Conservation (phyloP, 1,140 invertebrate genomes). For the Diachasma alloeum region DNA sequence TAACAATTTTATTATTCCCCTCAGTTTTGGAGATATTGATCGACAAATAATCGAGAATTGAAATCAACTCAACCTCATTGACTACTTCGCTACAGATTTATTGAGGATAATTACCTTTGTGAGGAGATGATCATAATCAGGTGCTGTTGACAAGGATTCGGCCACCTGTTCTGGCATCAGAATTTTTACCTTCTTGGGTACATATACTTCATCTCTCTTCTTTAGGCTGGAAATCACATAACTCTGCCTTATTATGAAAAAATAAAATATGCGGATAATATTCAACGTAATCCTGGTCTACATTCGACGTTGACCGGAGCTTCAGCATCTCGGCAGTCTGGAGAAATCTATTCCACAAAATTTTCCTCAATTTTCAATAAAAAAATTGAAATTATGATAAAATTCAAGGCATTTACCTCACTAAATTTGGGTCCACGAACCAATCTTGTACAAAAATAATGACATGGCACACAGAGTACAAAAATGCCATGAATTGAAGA, state of each 20-base stretch:
- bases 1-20: too few relatives aligned
- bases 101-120: too few relatives aligned
- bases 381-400: neutral
- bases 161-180: too few relatives aligned
- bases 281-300: conserved; percentile 73
- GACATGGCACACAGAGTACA: conserved; percentile 90
- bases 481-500: conserved; percentile 81
- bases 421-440: conserved; percentile 80
- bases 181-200: conserved; percentile 70
- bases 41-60: too few relatives aligned
- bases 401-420: conserved; percentile 64
- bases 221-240: conserved; percentile 76
- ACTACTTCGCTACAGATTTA: too few relatives aligned
- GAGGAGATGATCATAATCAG: too few relatives aligned
- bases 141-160: too few relatives aligned
- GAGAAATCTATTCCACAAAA: conserved; percentile 70
- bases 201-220: too few relatives aligned
- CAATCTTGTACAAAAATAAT: conserved; percentile 87
- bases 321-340: conserved; percentile 89
- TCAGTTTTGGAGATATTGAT: too few relatives aligned
- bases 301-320: conserved; percentile 74
- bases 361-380: neutral
- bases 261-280: conserved; percentile 81
- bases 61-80: too few relatives aligned
- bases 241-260: conserved; percentile 77